A percentile compares a stretch with the other conserved stretches of the same genome.
Conservation (phyloP, 2,888 invertebrate genomes). For the Lasioglossum malachurum region DNA sequence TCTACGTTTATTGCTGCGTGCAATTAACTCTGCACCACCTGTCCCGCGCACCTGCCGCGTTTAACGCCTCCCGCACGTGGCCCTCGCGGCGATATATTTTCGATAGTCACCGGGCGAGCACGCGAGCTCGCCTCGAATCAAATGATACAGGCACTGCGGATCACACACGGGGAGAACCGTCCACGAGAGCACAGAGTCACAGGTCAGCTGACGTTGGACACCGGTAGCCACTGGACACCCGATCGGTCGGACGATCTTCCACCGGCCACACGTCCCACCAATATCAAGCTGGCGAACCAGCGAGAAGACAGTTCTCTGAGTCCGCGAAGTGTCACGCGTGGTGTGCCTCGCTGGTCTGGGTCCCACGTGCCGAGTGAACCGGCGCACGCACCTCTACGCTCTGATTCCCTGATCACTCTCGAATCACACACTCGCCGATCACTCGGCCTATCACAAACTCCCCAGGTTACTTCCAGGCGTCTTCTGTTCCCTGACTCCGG, state of each 20-base stretch:
- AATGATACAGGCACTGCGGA: neutral
- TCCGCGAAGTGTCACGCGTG: constrained; percentile 23
- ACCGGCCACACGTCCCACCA: constrained; percentile 20
- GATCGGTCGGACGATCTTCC: constrained; percentile 9
- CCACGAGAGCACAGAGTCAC: neutral
- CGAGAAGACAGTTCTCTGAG: neutral
- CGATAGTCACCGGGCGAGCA: constrained; percentile 22
- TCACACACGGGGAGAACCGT: constrained; percentile 2
- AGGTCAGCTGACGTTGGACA: neutral
- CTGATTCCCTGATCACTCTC: constrained; percentile 65
- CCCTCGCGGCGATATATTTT: constrained; percentile 27
- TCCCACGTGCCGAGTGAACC: constrained; percentile 71
- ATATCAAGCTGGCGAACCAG: neutral
- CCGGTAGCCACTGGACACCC: constrained; percentile 18
- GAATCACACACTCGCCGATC: constrained; percentile 56
- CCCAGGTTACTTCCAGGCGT: constrained; percentile 29
- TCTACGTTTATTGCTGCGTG: constrained; percentile 51
- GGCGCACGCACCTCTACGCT: constrained; percentile 67
- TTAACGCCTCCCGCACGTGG: constrained; percentile 65
- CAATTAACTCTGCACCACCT: constrained; percentile 67
- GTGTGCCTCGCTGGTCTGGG: neutral
- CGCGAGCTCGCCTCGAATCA: neutral
- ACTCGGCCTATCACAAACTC: constrained; percentile 50
- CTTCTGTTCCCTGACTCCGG: constrained; percentile 28
- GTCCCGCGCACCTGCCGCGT: constrained; percentile 69